Percentiles rank a stretch among this genome's conserved stretches.
Conservation (phyloP, 2,888 invertebrate species). For the Doris montereyensis region DNA sequence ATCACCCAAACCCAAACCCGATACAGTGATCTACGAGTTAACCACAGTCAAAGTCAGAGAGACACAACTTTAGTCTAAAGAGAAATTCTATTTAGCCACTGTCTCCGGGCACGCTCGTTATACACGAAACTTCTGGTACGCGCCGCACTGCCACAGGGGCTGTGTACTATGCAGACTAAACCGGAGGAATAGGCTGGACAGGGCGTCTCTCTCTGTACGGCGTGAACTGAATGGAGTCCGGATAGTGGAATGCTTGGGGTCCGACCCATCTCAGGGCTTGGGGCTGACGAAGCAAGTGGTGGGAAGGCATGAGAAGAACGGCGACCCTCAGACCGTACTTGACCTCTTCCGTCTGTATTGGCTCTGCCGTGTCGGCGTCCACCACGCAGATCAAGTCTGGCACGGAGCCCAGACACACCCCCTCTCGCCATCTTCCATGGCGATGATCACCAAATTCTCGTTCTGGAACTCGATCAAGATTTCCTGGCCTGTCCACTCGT, state of each 20-base stretch:
- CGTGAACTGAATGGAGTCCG: conserved; percentile 25
- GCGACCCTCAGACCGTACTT: conserved; percentile 65
- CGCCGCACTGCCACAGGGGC: no score
- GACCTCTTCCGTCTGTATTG: conserved; percentile 63
- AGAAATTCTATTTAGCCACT: no score
- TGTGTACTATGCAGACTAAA: no score
- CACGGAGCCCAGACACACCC: conserved; percentile 52
- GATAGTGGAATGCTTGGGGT: conserved; percentile 61
- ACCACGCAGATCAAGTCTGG: conserved; percentile 67
- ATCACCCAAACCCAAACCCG: no score
- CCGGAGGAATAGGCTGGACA: conserved; percentile 16
- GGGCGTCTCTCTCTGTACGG: conserved; percentile 15
- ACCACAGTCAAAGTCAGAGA: no score
- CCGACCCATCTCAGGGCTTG: conserved; percentile 60
- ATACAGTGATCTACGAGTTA: no score
- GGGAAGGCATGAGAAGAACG: conserved; percentile 57
- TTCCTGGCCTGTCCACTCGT: conserved; percentile 43
- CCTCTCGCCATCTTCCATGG: not conserved
- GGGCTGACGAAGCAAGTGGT: conserved; percentile 51
- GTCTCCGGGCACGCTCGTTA: no score
- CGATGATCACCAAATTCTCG: conserved; percentile 62
- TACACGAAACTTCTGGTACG: no score
- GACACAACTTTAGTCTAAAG: no score
- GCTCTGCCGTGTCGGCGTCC: conserved; percentile 64
- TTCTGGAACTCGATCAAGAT: conserved; percentile 66